These are phyloP conservation scores for Mimachlamys varia DNA, from an alignment of 2,888 invertebrate genomes.

Conservation along the genomic window DNA sequence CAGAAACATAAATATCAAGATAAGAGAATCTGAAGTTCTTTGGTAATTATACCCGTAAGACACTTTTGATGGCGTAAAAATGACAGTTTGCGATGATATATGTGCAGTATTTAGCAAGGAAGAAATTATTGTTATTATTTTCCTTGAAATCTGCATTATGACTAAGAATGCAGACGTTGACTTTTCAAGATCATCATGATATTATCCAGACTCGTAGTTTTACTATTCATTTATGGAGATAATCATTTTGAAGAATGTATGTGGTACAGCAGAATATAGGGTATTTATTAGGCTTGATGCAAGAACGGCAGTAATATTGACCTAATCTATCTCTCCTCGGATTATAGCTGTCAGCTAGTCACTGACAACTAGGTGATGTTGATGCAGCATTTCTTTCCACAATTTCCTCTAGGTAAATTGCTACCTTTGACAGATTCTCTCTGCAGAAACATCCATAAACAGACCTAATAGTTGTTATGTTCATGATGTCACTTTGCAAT, in stretches of 20 bases:
- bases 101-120: not conserved
- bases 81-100: not conserved
- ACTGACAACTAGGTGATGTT: not conserved
- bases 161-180: not conserved
- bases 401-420: not conserved
- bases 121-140: not conserved
- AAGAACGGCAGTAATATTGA: not conserved
- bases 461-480: too few relatives aligned
- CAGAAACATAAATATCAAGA: too few relatives aligned
- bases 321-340: not conserved
- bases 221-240: not conserved
- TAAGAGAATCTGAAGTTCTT: too few relatives aligned
- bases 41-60: too few relatives aligned
- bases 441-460: not conserved
- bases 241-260: not conserved
- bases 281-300: not conserved
- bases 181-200: not conserved
- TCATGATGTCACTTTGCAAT: too few relatives aligned
- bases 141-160: not conserved
- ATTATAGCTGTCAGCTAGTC: not conserved
- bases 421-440: not conserved
- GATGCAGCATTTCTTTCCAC: not conserved
- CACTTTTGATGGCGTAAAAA: not conserved
- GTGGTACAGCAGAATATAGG: not conserved
- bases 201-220: not conserved